Percentiles rank a stretch among this genome's conserved stretches.
phyloP scores from a whole-genome alignment of 1,140 invertebrate genomes.

The Trissolcus basalis region DNA sequence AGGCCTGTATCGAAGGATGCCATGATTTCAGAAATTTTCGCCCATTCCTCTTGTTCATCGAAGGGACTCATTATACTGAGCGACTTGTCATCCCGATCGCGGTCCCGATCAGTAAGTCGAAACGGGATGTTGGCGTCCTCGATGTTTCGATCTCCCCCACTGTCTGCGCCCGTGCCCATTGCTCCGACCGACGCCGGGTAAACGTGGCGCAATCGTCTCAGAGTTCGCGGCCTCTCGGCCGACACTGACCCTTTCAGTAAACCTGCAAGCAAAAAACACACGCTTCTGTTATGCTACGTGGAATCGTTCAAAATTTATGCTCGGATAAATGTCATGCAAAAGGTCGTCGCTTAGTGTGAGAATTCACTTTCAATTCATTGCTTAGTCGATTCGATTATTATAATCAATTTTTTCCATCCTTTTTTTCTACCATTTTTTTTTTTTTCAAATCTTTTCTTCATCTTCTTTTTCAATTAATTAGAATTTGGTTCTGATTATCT shows the following conservation, averaged over 20 bases:
- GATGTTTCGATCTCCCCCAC: constrained; percentile 74
- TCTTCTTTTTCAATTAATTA: too few relatives aligned
- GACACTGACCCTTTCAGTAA: constrained; percentile 86
- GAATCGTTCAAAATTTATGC: neutral
- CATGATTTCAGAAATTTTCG: constrained; percentile 96
- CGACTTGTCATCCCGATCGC: constrained; percentile 78
- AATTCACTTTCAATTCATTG: neutral
- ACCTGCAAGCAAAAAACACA: constrained; percentile 74
- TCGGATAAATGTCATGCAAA: constrained; percentile 22
- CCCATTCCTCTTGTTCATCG: constrained; percentile 95
- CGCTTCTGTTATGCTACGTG: constrained; percentile 4
- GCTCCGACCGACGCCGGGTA: constrained; percentile 72
- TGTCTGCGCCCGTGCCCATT: constrained; percentile 69
- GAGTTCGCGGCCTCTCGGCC: constrained; percentile 84
- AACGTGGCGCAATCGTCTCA: constrained; percentile 80
- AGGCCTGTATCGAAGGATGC: constrained; percentile 90
- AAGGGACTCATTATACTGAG: constrained; percentile 89
- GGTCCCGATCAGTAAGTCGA: constrained; percentile 62
- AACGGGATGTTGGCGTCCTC: constrained; percentile 75
- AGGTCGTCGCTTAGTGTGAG: constrained; percentile 4
- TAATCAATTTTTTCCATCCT: too few relatives aligned
- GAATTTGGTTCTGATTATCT: too few relatives aligned
- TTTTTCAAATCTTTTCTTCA: too few relatives aligned
- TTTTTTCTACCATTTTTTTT: too few relatives aligned
- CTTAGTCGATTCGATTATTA: too few relatives aligned